Evolutionary conservation across 2,113 vertebrate genomes (phyloP).

Genomic region (Ptyas mucosa): DNA sequence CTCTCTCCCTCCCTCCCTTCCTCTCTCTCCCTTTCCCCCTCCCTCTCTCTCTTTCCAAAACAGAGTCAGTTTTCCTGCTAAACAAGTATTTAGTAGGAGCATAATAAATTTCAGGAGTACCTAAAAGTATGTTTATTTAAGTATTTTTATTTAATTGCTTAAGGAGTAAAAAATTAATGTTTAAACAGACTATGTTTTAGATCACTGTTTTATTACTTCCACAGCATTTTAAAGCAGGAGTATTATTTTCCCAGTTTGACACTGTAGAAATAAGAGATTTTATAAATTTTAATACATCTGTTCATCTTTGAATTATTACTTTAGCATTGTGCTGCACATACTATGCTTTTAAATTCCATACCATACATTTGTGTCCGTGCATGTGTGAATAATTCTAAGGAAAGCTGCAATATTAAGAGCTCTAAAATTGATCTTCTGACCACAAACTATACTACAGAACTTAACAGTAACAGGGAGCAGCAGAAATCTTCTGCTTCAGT

Average conservation of each 20-base stretch:
- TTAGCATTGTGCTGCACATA: background rate
- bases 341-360: background rate
- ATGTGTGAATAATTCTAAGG: background rate
- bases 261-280: background rate
- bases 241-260: background rate
- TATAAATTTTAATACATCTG: slow-evolving; percentile 1
- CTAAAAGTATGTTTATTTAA: fast-evolving
- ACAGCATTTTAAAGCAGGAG: background rate
- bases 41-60: fast-evolving
- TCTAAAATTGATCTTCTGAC: background rate
- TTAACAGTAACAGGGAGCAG: background rate
- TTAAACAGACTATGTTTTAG: background rate
- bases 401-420: background rate
- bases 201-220: background rate
- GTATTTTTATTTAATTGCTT: background rate
- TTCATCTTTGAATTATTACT: background rate
- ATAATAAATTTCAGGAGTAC: background rate
- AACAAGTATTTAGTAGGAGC: background rate
- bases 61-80: background rate
- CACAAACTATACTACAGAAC: background rate
- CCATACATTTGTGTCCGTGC: background rate
- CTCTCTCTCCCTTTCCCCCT: background rate
- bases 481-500: background rate
- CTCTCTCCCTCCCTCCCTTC: background rate
- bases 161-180: background rate